Evolutionary conservation across 1,140 invertebrate genomes (phyloP).

Genomic region (Sitobion miscanthi): DNA sequence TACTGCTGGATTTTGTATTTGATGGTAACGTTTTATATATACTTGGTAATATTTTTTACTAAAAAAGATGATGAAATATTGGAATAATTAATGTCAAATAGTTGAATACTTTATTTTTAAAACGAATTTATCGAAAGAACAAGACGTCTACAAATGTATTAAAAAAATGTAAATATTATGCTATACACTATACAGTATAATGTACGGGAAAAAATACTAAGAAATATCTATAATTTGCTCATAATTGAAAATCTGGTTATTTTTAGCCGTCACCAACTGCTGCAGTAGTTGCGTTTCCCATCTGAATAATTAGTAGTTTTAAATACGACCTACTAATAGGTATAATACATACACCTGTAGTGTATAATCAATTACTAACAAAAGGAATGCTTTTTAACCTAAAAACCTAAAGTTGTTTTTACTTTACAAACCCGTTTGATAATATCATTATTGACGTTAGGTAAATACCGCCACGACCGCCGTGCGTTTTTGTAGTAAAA

Average conservation of each 20-base stretch:
- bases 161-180: neutral
- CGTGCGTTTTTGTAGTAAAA: neutral
- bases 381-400: slow-evolving; percentile 14
- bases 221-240: neutral
- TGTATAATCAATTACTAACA: neutral
- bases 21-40: neutral
- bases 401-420: slow-evolving; percentile 5
- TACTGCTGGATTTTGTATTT: neutral
- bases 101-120: neutral
- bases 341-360: neutral
- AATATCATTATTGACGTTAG: neutral
- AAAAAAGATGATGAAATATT: neutral
- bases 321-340: neutral
- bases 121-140: neutral
- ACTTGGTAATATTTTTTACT: neutral
- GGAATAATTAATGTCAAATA: neutral
- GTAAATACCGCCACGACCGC: neutral
- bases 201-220: neutral
- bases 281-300: neutral
- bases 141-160: neutral
- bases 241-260: neutral
- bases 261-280: neutral
- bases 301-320: neutral
- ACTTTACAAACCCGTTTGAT: neutral
- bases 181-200: neutral